These are phyloP conservation scores for Callorhinus ursinus DNA, from an alignment of 2,113 vertebrate genomes.

Conservation along the genomic window DNA sequence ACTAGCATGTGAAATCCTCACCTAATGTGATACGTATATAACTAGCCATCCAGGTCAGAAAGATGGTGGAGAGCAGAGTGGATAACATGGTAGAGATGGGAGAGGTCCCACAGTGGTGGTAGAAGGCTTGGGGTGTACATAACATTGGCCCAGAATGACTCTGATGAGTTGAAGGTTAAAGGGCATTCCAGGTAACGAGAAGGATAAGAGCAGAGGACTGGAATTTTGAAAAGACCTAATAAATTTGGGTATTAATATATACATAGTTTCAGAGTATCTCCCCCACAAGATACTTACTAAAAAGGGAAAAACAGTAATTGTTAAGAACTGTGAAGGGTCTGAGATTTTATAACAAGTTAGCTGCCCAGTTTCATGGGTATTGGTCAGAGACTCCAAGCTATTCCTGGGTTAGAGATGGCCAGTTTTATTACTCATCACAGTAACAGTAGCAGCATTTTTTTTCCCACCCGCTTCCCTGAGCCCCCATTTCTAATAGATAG, in stretches of 20 bases:
- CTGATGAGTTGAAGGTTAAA: not conserved
- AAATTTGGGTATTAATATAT: not conserved
- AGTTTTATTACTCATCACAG: not conserved
- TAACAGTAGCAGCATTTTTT: not conserved
- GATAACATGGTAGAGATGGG: not conserved
- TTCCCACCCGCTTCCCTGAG: not conserved
- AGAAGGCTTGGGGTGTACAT: not conserved
- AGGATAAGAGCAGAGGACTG: not conserved
- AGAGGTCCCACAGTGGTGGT: not conserved
- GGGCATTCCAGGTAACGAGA: not conserved
- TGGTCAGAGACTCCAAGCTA: not conserved
- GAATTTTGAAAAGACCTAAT: not conserved
- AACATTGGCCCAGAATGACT: not conserved
- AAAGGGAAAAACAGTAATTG: not conserved
- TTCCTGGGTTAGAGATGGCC: not conserved
- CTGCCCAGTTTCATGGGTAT: not conserved
- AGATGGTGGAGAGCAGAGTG: not conserved
- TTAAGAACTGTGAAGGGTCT: not conserved
- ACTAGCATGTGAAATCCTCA: not conserved
- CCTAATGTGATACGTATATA: not conserved
- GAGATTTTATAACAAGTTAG: conserved; percentile 15
- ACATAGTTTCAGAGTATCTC: not conserved
- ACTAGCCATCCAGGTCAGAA: not conserved
- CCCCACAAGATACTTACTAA: not conserved
- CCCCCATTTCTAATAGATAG: not conserved